Conservation (phyloP, 2,797 vertebrate genomes). For the Ceyx erithaca region DNA sequence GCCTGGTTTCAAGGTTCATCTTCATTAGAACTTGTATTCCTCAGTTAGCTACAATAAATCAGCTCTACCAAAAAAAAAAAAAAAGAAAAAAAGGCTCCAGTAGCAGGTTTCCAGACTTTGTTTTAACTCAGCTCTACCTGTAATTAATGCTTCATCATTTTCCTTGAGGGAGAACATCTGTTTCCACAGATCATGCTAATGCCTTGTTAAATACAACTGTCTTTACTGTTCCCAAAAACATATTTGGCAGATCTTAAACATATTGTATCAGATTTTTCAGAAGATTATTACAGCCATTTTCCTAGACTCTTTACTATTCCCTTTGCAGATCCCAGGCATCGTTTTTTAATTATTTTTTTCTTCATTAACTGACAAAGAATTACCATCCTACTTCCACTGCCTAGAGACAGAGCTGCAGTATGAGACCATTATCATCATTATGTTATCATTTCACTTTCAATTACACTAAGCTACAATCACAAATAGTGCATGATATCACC, state of each 20-base stretch:
- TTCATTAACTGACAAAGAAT: slow-evolving; percentile 1
- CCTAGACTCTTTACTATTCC: not conserved
- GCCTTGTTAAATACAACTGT: slow-evolving; percentile 9
- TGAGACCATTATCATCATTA: not conserved
- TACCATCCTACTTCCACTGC: not conserved
- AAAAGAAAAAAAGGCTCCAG: not conserved
- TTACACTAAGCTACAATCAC: slow-evolving; percentile 7
- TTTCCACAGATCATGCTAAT: slow-evolving; percentile 42
- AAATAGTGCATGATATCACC: not conserved
- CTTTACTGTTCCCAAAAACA: slow-evolving; percentile 22
- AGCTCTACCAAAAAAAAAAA: not conserved
- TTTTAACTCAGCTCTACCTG: slow-evolving; percentile 44
- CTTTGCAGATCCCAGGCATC: not conserved
- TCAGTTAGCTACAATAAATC: slow-evolving; percentile 12
- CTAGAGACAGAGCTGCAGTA: not conserved
- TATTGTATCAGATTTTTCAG: not conserved
- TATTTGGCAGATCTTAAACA: slow-evolving; percentile 17
- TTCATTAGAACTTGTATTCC: slow-evolving; percentile 36
- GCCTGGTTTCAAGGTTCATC: slow-evolving; percentile 22
- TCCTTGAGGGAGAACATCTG: slow-evolving; percentile 68
- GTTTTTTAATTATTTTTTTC: not conserved
- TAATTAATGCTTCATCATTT: slow-evolving; percentile 57
- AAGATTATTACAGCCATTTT: not conserved
- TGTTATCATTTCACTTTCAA: slow-evolving; percentile 18
- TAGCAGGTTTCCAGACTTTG: not conserved